A percentile compares a stretch with the other conserved stretches of the same genome.
phyloP scores from a whole-genome alignment of 2,888 invertebrate genomes.

The Phalera bucephala region DNA sequence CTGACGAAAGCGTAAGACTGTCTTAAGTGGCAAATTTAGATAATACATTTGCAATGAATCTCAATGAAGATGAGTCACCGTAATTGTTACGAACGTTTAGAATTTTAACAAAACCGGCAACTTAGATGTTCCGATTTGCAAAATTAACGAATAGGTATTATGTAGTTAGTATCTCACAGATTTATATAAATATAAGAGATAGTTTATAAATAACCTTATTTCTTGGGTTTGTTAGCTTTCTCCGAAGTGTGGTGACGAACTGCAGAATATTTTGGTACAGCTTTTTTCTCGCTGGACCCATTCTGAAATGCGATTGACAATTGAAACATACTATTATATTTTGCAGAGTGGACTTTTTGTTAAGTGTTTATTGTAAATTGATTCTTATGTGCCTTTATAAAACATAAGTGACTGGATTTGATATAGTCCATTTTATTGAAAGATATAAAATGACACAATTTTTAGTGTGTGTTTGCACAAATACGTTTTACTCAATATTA shows the following conservation, averaged over 20 bases:
- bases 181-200: conserved; percentile 19
- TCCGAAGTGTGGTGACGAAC: conserved; percentile 22
- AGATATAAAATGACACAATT: conserved; percentile 58
- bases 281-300: conserved; percentile 23
- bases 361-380: conserved; percentile 68
- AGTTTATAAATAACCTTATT: conserved; percentile 22
- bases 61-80: conserved; percentile 34
- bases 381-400: conserved; percentile 78
- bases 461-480: conserved; percentile 75
- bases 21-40: conserved; percentile 59
- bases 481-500: conserved; percentile 66
- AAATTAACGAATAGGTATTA: conserved; percentile 17
- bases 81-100: conserved; percentile 25
- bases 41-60: conserved; percentile 44
- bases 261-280: conserved; percentile 29
- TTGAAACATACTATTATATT: conserved; percentile 40
- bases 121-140: conserved; percentile 18
- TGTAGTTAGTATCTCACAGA: conserved; percentile 21
- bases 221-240: conserved; percentile 31
- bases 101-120: conserved; percentile 7
- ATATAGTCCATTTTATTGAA: conserved; percentile 64
- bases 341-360: conserved; percentile 52
- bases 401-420: conserved; percentile 75
- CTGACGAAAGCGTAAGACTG: conserved; percentile 50
- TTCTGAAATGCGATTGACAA: conserved; percentile 25